A percentile compares a stretch with the other conserved stretches of the same genome.
These are phyloP conservation scores for Spodoptera exigua DNA, from an alignment of 2,888 invertebrate genomes.

Conservation along the genomic window DNA sequence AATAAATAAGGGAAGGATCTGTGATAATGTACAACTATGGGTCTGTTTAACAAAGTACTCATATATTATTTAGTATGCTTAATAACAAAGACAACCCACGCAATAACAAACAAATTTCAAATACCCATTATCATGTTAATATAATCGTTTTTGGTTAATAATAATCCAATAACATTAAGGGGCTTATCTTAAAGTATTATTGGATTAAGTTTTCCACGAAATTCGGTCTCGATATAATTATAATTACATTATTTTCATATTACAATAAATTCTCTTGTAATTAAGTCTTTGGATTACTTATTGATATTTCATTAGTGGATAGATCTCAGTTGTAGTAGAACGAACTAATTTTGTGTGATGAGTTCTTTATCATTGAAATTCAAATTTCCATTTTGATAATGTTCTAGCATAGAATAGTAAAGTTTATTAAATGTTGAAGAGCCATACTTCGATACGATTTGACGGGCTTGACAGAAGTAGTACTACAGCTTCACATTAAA, in stretches of 20 bases:
- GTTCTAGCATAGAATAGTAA: no score
- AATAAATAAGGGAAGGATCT: no score
- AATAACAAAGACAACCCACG: no score
- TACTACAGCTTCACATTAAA: no score
- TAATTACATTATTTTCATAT: neutral
- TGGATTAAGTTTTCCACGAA: slow-evolving; percentile 3
- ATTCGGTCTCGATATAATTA: slow-evolving; percentile 7
- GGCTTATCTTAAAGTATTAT: slow-evolving; percentile 17
- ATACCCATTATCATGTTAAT: neutral
- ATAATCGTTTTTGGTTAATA: slow-evolving; percentile 13
- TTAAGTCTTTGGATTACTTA: slow-evolving; percentile 6
- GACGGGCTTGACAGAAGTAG: no score
- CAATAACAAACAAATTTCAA: no score
- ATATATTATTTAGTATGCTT: no score
- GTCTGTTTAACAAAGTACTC: no score
- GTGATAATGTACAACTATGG: no score
- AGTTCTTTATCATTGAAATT: neutral
- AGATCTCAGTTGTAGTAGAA: neutral
- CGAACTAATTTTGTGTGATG: neutral
- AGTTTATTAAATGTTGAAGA: no score
- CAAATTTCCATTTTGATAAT: no score
- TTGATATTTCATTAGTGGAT: slow-evolving; percentile 1
- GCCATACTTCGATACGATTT: no score
- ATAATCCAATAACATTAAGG: slow-evolving; percentile 9
- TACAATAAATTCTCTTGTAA: neutral